A percentile compares a stretch with the other conserved stretches of the same genome.
These are phyloP conservation scores for Saimiri boliviensis DNA, from an alignment of 2,113 vertebrate species.

Conservation along the genomic window DNA sequence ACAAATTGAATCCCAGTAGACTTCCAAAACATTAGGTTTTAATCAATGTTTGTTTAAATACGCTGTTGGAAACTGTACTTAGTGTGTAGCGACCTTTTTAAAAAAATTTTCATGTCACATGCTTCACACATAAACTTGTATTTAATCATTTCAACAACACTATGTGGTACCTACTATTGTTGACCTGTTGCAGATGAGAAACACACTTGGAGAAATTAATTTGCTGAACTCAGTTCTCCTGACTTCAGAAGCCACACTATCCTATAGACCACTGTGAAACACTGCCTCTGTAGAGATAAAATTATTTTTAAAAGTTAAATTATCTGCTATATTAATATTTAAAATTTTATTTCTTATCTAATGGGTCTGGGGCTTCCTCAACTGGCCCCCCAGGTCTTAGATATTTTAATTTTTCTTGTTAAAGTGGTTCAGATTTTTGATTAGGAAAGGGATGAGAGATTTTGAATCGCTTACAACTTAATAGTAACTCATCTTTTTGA, in stretches of 20 bases:
- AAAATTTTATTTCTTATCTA: not conserved
- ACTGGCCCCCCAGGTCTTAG: not conserved
- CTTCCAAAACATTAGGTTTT: not conserved
- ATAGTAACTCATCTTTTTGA: conserved; percentile 4
- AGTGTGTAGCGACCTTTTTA: not conserved
- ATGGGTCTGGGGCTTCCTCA: not conserved
- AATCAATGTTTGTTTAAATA: not conserved
- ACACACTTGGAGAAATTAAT: not conserved
- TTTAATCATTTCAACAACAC: not conserved
- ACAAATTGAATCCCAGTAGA: not conserved
- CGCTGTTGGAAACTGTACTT: not conserved
- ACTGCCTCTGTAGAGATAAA: not conserved
- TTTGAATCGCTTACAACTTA: not conserved
- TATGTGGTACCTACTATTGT: not conserved
- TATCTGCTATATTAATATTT: not conserved
- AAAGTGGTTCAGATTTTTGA: not conserved
- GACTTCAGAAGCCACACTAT: not conserved
- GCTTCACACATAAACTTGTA: not conserved
- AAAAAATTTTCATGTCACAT: not conserved
- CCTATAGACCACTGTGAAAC: not conserved
- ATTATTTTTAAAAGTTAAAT: not conserved
- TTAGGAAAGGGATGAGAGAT: not conserved
- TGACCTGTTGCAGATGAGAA: not conserved
- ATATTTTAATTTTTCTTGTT: not conserved
- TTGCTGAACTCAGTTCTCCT: not conserved